Evolutionary conservation across 2,888 invertebrate species (phyloP).

Genomic region (Oscheius myriophilus): DNA sequence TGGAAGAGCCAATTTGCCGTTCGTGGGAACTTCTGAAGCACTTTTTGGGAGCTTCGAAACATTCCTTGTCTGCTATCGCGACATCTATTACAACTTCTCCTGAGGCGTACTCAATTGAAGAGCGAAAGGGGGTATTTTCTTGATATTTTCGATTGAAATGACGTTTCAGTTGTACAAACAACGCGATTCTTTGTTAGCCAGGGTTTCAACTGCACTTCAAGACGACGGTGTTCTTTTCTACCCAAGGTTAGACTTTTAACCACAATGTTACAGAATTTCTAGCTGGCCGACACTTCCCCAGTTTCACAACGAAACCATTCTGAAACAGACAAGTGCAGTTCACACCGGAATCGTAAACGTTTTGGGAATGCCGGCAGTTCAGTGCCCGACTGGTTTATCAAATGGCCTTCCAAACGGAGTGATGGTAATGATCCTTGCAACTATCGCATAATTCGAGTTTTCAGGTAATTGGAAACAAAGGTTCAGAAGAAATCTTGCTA

Average conservation of each 20-base stretch:
- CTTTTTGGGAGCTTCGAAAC: not conserved
- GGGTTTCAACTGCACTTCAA: not conserved
- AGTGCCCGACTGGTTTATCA: constrained; percentile 72
- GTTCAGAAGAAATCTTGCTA: constrained; percentile 5
- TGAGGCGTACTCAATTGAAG: not conserved
- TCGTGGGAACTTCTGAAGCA: constrained; percentile 1
- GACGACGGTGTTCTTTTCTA: constrained; percentile 21
- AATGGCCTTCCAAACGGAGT: constrained; percentile 73
- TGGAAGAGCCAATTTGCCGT: constrained; percentile 3
- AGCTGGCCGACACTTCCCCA: constrained; percentile 71
- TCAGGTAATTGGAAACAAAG: constrained; percentile 6
- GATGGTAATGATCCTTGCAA: constrained; percentile 56
- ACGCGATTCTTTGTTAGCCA: no score
- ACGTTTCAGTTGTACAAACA: no score
- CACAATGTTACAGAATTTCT: not conserved
- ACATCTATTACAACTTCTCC: not conserved
- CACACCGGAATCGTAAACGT: constrained; percentile 72
- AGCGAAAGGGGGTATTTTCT: not conserved
- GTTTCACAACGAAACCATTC: constrained; percentile 72
- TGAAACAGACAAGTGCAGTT: constrained; percentile 69
- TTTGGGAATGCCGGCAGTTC: constrained; percentile 72
- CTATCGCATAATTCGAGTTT: not conserved
- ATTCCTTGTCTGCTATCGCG: not conserved
- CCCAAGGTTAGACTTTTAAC: constrained; percentile 6
- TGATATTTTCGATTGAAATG: no score